Percentiles rank a stretch among this genome's conserved stretches.
phyloP scores from a whole-genome alignment of 2,797 vertebrate genomes.

The Phoebastria nigripes region DNA sequence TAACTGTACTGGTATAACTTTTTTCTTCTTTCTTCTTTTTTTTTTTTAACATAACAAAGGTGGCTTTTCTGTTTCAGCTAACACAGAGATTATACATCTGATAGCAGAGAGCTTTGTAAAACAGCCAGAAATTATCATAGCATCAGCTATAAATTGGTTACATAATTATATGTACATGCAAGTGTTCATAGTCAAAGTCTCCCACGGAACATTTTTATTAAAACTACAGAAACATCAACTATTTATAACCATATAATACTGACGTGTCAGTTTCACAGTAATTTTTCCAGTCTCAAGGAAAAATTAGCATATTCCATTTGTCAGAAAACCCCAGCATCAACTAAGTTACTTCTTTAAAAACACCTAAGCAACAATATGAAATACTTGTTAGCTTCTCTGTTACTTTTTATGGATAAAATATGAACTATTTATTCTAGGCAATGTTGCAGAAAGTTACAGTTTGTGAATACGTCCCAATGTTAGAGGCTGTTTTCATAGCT shows the following conservation, averaged over 20 bases:
- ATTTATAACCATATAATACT: background rate
- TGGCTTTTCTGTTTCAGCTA: background rate
- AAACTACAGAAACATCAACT: background rate
- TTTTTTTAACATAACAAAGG: background rate
- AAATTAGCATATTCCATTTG: background rate
- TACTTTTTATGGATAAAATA: background rate
- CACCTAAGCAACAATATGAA: background rate
- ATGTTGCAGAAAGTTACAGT: background rate
- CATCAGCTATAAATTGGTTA: background rate
- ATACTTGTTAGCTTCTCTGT: background rate
- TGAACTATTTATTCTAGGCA: background rate
- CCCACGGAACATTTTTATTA: background rate
- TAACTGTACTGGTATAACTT: background rate
- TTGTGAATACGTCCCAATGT: background rate
- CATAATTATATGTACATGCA: background rate
- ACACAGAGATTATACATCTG: background rate
- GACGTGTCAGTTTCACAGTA: background rate
- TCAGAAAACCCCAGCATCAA: background rate
- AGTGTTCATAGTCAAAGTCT: background rate
- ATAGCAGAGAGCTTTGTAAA: background rate
- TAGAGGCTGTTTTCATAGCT: background rate
- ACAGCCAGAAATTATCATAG: background rate
- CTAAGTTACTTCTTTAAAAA: background rate
- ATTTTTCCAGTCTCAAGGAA: background rate
- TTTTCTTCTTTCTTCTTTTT: background rate